A percentile compares a stretch with the other conserved stretches of the same genome.
Evolutionary conservation across 1,140 invertebrate genomes (phyloP).

Genomic region (Caenorhabditis inopinata): DNA sequence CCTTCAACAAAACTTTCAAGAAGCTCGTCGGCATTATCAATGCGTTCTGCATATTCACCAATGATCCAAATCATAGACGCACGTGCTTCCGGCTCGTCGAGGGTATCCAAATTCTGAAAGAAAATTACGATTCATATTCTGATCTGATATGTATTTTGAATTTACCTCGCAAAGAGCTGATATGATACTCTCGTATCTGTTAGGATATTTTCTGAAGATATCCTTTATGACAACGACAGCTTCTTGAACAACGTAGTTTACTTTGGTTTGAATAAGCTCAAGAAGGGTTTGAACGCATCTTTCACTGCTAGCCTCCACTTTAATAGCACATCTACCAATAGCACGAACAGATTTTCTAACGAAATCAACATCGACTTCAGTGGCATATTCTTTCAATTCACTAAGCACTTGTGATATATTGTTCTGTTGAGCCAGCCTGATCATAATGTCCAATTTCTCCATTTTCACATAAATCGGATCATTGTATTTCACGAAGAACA

Average conservation of each 20-base stretch:
- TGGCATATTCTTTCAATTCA: slow-evolving; percentile 96
- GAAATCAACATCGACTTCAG: slow-evolving; percentile 99
- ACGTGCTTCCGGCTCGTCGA: slow-evolving; percentile 97
- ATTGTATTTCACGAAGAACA: slow-evolving; percentile 99
- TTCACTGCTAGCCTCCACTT: slow-evolving; percentile 95
- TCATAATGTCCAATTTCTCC: slow-evolving; percentile 99
- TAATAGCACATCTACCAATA: slow-evolving; percentile 97
- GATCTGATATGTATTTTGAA: too few species aligned
- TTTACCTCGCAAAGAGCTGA: slow-evolving; percentile 86
- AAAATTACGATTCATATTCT: too few species aligned
- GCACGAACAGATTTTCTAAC: slow-evolving; percentile 96
- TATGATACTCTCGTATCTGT: slow-evolving; percentile 99
- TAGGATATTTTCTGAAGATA: slow-evolving; percentile 99
- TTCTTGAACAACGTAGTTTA: slow-evolving; percentile 99
- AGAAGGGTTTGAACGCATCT: slow-evolving; percentile 94
- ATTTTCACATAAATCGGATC: slow-evolving; percentile 99
- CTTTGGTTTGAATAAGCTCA: slow-evolving; percentile 99
- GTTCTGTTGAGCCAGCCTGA: slow-evolving; percentile 90
- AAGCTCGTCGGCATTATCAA: slow-evolving; percentile 98
- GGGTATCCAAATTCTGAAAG: slow-evolving; percentile 82
- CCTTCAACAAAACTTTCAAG: slow-evolving; percentile 97
- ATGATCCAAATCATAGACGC: slow-evolving; percentile 99
- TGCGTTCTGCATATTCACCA: slow-evolving; percentile 94
- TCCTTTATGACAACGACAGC: slow-evolving; percentile 97
- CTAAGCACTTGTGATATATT: slow-evolving; percentile 98